A percentile compares a stretch with the other conserved stretches of the same genome.
These are phyloP conservation scores for Cladorhizidae sp. DNA, from an alignment of 37 sponge, comb jelly and placozoan genomes.

Conservation along the genomic window DNA sequence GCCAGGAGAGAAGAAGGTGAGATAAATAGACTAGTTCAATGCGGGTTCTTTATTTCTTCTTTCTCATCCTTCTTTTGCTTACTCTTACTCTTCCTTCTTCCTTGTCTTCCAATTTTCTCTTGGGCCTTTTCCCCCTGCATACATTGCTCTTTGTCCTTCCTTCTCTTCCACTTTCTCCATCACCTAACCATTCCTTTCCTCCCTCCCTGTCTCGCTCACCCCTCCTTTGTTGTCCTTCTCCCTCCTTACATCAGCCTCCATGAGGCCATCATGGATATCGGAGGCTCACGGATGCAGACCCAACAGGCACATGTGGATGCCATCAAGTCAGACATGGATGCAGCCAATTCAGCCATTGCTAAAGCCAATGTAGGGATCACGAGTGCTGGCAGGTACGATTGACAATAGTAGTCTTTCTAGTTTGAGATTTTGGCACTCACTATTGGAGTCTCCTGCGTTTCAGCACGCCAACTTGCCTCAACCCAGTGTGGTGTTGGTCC, in stretches of 20 bases:
- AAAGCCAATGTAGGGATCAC: constrained; percentile 90
- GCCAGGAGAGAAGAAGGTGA: too few species aligned
- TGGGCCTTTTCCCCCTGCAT: neutral
- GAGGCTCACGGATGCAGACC: constrained; percentile 63
- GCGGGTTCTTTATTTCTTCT: neutral
- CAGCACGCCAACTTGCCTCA: too few species aligned
- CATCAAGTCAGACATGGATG: constrained; percentile 73
- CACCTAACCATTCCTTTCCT: too few species aligned
- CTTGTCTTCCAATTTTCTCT: neutral
- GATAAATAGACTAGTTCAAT: too few species aligned
- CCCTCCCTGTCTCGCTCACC: neutral
- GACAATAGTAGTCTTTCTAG: too few species aligned
- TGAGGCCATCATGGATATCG: constrained; percentile 76
- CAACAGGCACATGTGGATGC: constrained; percentile 85
- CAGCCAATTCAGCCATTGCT: constrained; percentile 63
- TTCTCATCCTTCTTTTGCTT: neutral
- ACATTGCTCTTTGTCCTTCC: neutral
- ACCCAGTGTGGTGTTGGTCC: too few species aligned
- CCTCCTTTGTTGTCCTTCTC: neutral
- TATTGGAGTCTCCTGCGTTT: too few species aligned
- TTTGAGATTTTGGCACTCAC: neutral
- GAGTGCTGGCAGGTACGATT: constrained; percentile 75
- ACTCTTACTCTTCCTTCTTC: neutral
- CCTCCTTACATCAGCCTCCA: constrained; percentile 54
- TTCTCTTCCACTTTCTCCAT: neutral